These are phyloP conservation scores for Gari tellinella DNA, from an alignment of 2,888 invertebrate genomes.

Conservation along the genomic window DNA sequence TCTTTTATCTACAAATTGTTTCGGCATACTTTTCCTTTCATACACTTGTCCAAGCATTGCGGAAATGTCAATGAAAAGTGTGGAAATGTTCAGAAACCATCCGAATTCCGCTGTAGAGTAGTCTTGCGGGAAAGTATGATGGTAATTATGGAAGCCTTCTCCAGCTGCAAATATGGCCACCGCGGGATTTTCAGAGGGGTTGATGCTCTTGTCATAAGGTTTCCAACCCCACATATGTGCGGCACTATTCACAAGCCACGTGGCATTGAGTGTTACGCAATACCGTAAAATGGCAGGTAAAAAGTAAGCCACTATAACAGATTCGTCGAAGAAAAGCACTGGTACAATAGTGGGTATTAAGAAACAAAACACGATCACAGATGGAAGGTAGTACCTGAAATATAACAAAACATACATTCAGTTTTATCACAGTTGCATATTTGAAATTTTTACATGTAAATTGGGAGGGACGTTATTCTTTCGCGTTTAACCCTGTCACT, in stretches of 20 bases:
- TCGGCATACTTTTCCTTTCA: slow-evolving; percentile 91
- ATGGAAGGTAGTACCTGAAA: slow-evolving; percentile 90
- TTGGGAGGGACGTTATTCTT: too few species aligned
- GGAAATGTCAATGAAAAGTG: slow-evolving; percentile 92
- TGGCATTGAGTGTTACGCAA: slow-evolving; percentile 93
- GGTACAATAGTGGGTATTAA: slow-evolving; percentile 92
- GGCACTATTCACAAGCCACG: slow-evolving; percentile 97
- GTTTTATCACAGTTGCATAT: too few species aligned
- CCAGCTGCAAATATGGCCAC: slow-evolving; percentile 89
- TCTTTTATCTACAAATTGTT: slow-evolving; percentile 89
- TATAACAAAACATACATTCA: slow-evolving; percentile 2
- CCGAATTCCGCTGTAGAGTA: slow-evolving; percentile 96
- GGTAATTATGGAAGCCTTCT: slow-evolving; percentile 96
- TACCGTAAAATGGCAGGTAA: slow-evolving; percentile 92
- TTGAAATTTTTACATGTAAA: too few species aligned
- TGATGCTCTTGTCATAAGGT: slow-evolving; percentile 93
- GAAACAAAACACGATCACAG: slow-evolving; percentile 92
- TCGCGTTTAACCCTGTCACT: too few species aligned
- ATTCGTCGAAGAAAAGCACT: slow-evolving; percentile 93
- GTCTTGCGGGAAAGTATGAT: slow-evolving; percentile 97
- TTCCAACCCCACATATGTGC: slow-evolving; percentile 97
- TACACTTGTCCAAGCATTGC: slow-evolving; percentile 94
- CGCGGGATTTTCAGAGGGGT: slow-evolving; percentile 90
- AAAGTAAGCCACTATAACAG: slow-evolving; percentile 91
- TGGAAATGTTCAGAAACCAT: slow-evolving; percentile 89